These are phyloP conservation scores for Sturnira hondurensis DNA, from an alignment of 2,113 vertebrate genomes.

Conservation along the genomic window DNA sequence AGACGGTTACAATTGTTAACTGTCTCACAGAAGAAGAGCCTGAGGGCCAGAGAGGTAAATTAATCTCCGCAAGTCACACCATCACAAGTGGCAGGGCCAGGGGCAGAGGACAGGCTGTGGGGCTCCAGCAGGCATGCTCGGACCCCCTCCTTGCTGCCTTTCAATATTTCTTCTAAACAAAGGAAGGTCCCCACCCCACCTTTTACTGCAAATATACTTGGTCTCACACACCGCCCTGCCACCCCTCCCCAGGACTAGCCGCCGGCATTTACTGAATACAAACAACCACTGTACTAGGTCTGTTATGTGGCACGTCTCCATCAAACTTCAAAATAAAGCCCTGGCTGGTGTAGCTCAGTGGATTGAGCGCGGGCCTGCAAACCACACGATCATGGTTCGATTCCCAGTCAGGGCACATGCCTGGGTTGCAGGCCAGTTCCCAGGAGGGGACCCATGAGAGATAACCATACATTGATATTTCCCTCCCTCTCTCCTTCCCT, in stretches of 20 bases:
- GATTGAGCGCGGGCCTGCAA: too few relatives aligned
- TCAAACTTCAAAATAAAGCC: background rate
- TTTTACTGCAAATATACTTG: background rate
- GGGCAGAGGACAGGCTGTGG: accelerated
- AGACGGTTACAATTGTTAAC: background rate
- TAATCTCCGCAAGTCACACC: background rate
- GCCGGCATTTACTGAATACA: background rate
- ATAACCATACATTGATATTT: too few relatives aligned
- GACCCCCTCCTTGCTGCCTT: background rate
- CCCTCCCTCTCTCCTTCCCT: too few relatives aligned
- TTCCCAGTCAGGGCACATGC: too few relatives aligned
- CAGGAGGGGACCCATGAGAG: too few relatives aligned
- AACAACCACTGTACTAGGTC: background rate
- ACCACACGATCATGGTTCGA: too few relatives aligned
- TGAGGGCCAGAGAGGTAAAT: background rate
- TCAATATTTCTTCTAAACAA: background rate
- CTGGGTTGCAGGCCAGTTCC: too few relatives aligned
- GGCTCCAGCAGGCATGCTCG: background rate
- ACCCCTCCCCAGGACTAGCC: background rate
- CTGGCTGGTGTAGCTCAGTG: too few relatives aligned
- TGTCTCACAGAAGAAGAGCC: background rate
- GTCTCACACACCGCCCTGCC: background rate
- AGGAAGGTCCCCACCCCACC: background rate
- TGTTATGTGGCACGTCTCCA: background rate
- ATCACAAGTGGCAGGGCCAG: background rate